These are phyloP conservation scores for Tenodera sinensis DNA, from an alignment of 2,888 invertebrate genomes.

Conservation along the genomic window DNA sequence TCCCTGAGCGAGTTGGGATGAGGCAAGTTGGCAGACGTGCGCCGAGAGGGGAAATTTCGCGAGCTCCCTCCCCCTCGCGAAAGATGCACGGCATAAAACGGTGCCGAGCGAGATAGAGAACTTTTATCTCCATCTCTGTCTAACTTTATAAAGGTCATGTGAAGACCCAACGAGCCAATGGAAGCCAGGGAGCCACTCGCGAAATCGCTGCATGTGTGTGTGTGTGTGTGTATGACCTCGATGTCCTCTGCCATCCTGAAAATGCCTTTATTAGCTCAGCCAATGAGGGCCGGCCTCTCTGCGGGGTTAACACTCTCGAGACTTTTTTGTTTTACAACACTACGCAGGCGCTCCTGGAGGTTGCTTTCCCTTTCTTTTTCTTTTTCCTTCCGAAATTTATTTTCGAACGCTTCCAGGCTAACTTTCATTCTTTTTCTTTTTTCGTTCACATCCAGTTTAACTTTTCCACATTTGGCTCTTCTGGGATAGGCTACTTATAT, in stretches of 20 bases:
- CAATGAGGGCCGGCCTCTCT: slow-evolving; percentile 25
- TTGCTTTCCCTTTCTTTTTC: neutral
- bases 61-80: neutral
- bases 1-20: neutral
- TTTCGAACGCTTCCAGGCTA: neutral
- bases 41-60: slow-evolving; percentile 1
- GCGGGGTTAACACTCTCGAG: slow-evolving; percentile 26
- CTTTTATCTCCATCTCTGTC: neutral
- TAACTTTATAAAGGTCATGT: slow-evolving; percentile 19
- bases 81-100: neutral
- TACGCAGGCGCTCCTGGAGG: neutral
- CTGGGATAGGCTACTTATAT: too few species aligned
- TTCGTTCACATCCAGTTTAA: neutral
- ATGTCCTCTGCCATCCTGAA: slow-evolving; percentile 28
- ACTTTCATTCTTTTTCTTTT: neutral
- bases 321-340: neutral
- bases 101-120: neutral
- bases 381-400: neutral
- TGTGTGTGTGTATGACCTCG: slow-evolving; percentile 31
- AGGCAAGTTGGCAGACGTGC: neutral
- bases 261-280: slow-evolving; percentile 32
- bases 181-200: neutral
- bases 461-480: neutral
- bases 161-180: slow-evolving; percentile 11
- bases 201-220: slow-evolving; percentile 5